Conservation (phyloP, 2,797 vertebrate species). For the Centroberyx gerrardi region DNA sequence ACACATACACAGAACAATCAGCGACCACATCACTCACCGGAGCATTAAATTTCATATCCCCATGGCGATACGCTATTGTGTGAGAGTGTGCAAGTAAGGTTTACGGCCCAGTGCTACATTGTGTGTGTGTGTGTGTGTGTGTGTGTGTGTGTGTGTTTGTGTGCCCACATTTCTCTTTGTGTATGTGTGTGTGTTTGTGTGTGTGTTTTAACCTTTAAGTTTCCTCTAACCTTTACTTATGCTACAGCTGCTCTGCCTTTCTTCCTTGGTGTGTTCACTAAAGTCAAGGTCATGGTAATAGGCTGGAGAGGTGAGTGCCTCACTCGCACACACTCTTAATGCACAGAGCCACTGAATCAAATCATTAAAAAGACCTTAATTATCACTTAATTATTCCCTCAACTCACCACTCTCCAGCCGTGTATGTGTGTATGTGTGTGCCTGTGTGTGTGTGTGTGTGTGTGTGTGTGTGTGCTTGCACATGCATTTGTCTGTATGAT, state of each 20-base stretch:
- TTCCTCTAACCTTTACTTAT: slow-evolving; percentile 83
- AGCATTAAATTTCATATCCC: slow-evolving; percentile 82
- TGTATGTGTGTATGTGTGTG: slow-evolving; percentile 50
- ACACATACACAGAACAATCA: slow-evolving; percentile 64
- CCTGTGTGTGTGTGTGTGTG: slow-evolving; percentile 24
- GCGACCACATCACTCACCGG: slow-evolving; percentile 79
- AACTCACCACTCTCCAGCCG: slow-evolving; percentile 76
- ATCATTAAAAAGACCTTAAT: slow-evolving; percentile 90
- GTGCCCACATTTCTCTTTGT: slow-evolving; percentile 36
- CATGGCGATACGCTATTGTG: slow-evolving; percentile 74
- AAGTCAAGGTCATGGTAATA: slow-evolving; percentile 90
- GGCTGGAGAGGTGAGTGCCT: slow-evolving; percentile 87
- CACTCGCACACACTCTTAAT: slow-evolving; percentile 84
- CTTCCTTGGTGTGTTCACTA: slow-evolving; percentile 71
- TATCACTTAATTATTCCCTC: slow-evolving; percentile 89
- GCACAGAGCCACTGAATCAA: slow-evolving; percentile 88
- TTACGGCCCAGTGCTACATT: slow-evolving; percentile 63
- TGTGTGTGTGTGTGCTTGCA: slow-evolving; percentile 47
- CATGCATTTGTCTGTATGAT: slow-evolving; percentile 80
- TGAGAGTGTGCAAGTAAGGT: slow-evolving; percentile 69
- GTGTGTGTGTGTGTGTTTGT: slow-evolving; percentile 55
- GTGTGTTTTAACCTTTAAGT: slow-evolving; percentile 82
- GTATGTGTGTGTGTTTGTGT: slow-evolving; percentile 48
- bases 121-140: slow-evolving; percentile 57
- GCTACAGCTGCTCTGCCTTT: slow-evolving; percentile 74